Evolutionary conservation across 2,888 invertebrate species (phyloP), one percentile per base, ranked within the genome.

Genomic region (Drosophila ustulata): DNA sequence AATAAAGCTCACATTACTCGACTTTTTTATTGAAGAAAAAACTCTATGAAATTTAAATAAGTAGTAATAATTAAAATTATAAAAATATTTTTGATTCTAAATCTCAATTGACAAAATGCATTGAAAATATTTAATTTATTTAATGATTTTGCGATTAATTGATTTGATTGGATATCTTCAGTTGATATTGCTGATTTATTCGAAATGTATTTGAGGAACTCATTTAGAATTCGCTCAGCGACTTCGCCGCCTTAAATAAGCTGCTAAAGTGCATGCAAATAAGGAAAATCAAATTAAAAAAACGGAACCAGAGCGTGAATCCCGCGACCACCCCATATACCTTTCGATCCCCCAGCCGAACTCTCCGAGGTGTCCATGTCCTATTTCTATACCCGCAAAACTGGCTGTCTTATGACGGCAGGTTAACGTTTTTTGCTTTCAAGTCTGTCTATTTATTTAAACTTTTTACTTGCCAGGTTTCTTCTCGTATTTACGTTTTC

Each of bases 401-500:
- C 55, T 39, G 41, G 30, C 39, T 53, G 55, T 25, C 46, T 46
- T 46, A 47, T 46, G 34, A 34, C 28, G 39, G 45, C 52, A 47
- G 52, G n/a, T 39, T 77, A 59, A 51, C 52, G 63, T 67, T 78
- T 73, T 82, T 73, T 73, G 71, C 72, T 84, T 84, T 80, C 75
- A 82, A 84, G 82, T 85, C 82, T 84, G 75, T 75, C 88, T 85
- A 86, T 86, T 86, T 81, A 81, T 82, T 85, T 87, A 69, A 87
- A 80, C 87, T 84, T 84, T 82, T 81, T 80, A 80, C 75, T 79
- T 71, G 71, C 71, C 65, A 70, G 78, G 72, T 75, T 78, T 80
- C 80, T 79, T 9, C 55, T 45, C 55, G 55, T 55, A 80, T 78
- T 75, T 75, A 51, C 66, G 72, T 75, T 34, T 34, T 34, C 68